Conservation (phyloP, 2,888 invertebrate species). For the Julus scandinavius region DNA sequence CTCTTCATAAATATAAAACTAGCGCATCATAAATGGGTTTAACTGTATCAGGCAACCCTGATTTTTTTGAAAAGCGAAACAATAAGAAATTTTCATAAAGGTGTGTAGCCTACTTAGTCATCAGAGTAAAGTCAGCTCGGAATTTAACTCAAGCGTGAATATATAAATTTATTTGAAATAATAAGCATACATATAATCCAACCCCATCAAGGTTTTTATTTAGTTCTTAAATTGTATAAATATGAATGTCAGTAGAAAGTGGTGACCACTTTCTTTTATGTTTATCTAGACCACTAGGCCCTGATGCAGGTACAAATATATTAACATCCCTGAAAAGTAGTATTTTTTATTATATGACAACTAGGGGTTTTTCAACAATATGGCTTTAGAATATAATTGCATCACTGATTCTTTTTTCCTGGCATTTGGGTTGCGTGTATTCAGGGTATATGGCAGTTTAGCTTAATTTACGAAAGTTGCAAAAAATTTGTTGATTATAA, state of each 20-base stretch:
- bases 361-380: constrained; percentile 15
- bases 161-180: constrained; percentile 39
- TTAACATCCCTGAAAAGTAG: constrained; percentile 6
- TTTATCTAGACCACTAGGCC: constrained; percentile 39
- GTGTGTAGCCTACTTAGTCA: constrained; percentile 40
- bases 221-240: constrained; percentile 21
- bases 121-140: constrained; percentile 39
- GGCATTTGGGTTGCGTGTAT: neutral
- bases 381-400: constrained; percentile 9
- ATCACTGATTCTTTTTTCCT: neutral
- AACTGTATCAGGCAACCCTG: constrained; percentile 50
- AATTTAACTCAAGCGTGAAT: constrained; percentile 42
- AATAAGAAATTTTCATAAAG: constrained; percentile 50
- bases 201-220: constrained; percentile 42
- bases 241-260: constrained; percentile 39
- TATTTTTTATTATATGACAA: neutral
- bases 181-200: constrained; percentile 36
- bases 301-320: neutral
- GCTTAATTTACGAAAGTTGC: neutral
- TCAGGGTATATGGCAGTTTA: neutral
- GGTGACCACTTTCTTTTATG: constrained; percentile 30
- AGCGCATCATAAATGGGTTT: constrained; percentile 48
- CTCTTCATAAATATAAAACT: constrained; percentile 42
- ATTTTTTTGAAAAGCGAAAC: constrained; percentile 49
- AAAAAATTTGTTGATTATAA: neutral